Evolutionary conservation across 2,113 vertebrate genomes (phyloP), one percentile per base, ranked within the genome.

Genomic region (Pyxicephalus adspersus): DNA sequence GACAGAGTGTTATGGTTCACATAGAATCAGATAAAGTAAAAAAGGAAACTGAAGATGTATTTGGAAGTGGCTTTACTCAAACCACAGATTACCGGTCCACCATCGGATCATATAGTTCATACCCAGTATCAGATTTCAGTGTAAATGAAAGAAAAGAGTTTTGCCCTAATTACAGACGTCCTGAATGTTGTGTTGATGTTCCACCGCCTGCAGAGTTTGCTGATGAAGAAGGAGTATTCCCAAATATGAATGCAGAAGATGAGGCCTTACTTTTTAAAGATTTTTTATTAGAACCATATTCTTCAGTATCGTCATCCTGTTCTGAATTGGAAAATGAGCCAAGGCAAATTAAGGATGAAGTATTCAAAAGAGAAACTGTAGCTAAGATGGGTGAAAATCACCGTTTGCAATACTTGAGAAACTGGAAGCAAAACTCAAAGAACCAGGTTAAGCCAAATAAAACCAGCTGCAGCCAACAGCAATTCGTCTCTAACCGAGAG

Each of bases 141-240:
- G 26, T 83, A 71, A 52, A 51, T 52, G 84, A 80, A 82, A 90
- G 88, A 58, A 63, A 77, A 34, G 75, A 64, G 0, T 50, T 61
- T 25, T 77, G 87, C 60, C 60, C 78, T 4, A 80, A 84, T 26
- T 84, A n/a, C 58, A 58, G 72, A 3, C 83, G 81, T 22, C 78
- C 57, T 31, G 88, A 90, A 29, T 84, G 58, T 2, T 57, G 75
- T 76, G 64, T 45, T 25, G 82, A 86, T 72, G 85, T 90, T 11
- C 92, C 92, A 77, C 91, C 91, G 52, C 91, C 92, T 0, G 28
- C 68, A 71, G 87, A 89, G 71, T 94, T 92, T 87, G 87, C 91
- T 67, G 88, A 91, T 31, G 83, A 38, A 85, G 76, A 85, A 11
- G 85, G 86, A 68, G 66, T 61, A 26, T 80, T 77, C 34, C 58